Evolutionary conservation across 2,888 invertebrate species (phyloP), one percentile per base, ranked within the genome.

Genomic region (Tineola bisselliella): DNA sequence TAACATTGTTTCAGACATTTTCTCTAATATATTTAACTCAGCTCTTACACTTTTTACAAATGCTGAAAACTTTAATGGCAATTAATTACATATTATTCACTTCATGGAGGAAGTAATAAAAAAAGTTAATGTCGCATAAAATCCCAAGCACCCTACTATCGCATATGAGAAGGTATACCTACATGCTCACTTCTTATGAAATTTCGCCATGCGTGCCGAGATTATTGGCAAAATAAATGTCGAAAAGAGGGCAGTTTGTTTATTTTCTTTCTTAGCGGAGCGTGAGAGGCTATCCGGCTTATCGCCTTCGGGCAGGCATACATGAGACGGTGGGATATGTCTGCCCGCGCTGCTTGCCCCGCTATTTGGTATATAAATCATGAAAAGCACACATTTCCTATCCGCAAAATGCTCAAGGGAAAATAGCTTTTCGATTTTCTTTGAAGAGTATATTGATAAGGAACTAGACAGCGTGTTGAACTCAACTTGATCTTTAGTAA

Each of bases 301-400:
- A 86, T 87, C 86, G 84, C 80, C 76, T 69, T 64, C 75, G 78
- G 79, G 71, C 86, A 86, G 84, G 75, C 15, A 11, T n/a, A 6
- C 10, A 13, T 19, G 44, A 15, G 30, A 44, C 15, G 58, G 33
- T 17, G 58, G 58, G 33, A 25, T 6, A 13, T 3, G 33, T n/a
- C 11, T 58, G 48, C 57, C 19, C 13, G 43, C 67, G 65, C 65
- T 71, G 73, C 79, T 79, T 77, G 67, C 74, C 72, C 77, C 77
- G 76, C 76, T 76, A 74, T 80, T 79, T 73, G 75, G 77, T 76
- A 77, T 76, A 84, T 86, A 84, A 84, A 86, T 86, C 83, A 84
- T 83, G 75, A 71, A 73, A 77, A 83, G 81, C 81, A 82, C 84
- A 83, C 81, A 84, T 84, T 83, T 79, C 79, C 83, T 83, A 74